These are phyloP conservation scores for Orbicella faveolata DNA, from an alignment of 64 coral and sea anemone species.

Conservation along the genomic window DNA sequence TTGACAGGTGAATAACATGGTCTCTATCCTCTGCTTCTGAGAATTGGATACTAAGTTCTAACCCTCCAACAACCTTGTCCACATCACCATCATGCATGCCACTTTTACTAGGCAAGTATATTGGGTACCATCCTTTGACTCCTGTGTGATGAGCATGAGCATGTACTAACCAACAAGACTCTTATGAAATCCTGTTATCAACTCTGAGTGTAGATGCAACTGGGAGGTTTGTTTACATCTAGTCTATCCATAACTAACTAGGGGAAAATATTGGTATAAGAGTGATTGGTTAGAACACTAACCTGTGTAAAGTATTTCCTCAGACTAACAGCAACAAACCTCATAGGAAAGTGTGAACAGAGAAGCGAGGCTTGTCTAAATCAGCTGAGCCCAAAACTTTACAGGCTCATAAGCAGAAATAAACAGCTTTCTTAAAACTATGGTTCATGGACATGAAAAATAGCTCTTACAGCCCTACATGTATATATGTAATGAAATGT, in stretches of 20 bases:
- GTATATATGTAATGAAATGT: too few species aligned
- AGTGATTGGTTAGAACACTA: too few species aligned
- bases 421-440: neutral
- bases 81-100: neutral
- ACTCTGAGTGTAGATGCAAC: too few species aligned
- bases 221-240: too few species aligned
- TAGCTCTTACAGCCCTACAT: too few species aligned
- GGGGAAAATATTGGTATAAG: too few species aligned
- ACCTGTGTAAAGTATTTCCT: too few species aligned
- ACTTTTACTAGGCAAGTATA: conserved; percentile 1
- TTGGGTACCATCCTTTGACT: conserved; percentile 63
- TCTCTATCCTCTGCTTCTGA: conserved; percentile 70
- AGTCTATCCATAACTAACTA: too few species aligned
- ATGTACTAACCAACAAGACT: neutral
- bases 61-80: conserved; percentile 63
- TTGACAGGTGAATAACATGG: conserved; percentile 61
- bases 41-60: conserved; percentile 78
- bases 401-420: neutral
- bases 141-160: conserved; percentile 2
- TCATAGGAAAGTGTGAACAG: neutral
- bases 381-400: neutral
- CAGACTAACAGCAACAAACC: too few species aligned
- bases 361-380: neutral
- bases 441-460: too few species aligned
- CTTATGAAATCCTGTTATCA: neutral